phyloP scores from a whole-genome alignment of 2,113 vertebrate species.

The Sakesphorus luctuosus region DNA sequence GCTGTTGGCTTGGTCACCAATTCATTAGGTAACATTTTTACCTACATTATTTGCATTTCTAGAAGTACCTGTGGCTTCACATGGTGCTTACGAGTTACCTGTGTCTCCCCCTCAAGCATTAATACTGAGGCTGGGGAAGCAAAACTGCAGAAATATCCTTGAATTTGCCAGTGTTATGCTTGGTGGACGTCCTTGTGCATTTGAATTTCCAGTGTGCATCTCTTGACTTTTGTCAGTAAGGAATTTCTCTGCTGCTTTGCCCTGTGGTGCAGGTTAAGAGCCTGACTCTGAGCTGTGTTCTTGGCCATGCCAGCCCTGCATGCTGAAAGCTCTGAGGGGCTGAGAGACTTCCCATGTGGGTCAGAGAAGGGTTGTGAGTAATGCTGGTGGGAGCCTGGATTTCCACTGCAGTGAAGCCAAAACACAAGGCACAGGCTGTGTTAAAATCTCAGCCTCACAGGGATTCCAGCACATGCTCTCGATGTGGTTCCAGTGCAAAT shows the following conservation, averaged over 20 bases:
- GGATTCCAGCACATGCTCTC: accelerated
- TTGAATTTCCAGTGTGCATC: not conserved
- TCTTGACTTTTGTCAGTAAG: not conserved
- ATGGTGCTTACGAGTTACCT: not conserved
- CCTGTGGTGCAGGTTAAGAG: not conserved
- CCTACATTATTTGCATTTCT: not conserved
- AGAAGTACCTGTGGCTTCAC: not conserved
- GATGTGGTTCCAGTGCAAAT: not conserved
- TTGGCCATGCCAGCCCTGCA: not conserved
- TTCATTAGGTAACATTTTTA: not conserved
- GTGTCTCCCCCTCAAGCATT: not conserved
- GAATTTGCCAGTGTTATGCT: not conserved
- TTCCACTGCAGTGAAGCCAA: not conserved
- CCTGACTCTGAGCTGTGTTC: not conserved
- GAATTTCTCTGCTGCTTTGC: not conserved
- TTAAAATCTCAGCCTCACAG: not conserved
- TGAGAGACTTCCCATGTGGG: not conserved
- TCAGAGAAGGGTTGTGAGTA: not conserved
- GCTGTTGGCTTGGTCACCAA: not conserved
- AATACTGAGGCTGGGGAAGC: not conserved
- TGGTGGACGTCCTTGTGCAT: not conserved
- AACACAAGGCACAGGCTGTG: not conserved
- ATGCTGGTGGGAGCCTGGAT: not conserved
- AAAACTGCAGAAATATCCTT: not conserved
- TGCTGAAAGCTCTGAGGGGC: accelerated